These are phyloP conservation scores for Rhinoptilus africanus DNA, from an alignment of 2,113 vertebrate species.

Conservation along the genomic window DNA sequence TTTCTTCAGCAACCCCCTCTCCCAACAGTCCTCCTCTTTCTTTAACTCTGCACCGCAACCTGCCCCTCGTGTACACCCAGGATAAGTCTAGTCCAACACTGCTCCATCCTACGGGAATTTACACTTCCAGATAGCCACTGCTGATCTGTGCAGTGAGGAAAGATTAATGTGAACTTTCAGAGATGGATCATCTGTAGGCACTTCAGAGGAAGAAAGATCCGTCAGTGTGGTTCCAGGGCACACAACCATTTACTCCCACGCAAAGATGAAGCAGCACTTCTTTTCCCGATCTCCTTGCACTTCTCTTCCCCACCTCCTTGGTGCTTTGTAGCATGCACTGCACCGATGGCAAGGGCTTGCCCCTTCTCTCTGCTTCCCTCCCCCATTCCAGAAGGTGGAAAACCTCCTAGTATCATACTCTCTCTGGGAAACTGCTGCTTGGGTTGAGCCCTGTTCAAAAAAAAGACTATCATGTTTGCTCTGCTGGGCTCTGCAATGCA, in stretches of 20 bases:
- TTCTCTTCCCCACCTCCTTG: not conserved
- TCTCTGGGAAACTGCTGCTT: not conserved
- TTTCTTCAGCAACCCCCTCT: not conserved
- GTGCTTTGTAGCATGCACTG: not conserved
- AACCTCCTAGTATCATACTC: not conserved
- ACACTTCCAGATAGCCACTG: not conserved
- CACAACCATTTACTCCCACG: not conserved
- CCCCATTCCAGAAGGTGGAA: not conserved
- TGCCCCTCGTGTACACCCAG: not conserved
- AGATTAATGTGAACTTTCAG: not conserved
- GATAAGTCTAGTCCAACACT: not conserved
- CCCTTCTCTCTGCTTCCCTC: not conserved
- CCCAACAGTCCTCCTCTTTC: not conserved
- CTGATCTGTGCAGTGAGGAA: not conserved
- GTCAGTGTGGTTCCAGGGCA: not conserved
- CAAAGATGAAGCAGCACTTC: not conserved
- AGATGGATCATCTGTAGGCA: not conserved
- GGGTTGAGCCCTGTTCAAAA: not conserved
- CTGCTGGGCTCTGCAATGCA: slow-evolving; percentile 21
- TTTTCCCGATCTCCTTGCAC: not conserved
- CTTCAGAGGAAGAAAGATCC: not conserved
- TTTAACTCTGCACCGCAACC: not conserved
- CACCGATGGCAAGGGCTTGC: not conserved
- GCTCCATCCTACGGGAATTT: not conserved
- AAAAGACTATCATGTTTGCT: not conserved